phyloP scores from a whole-genome alignment of 2,797 vertebrate genomes.

The Paguma larvata region DNA sequence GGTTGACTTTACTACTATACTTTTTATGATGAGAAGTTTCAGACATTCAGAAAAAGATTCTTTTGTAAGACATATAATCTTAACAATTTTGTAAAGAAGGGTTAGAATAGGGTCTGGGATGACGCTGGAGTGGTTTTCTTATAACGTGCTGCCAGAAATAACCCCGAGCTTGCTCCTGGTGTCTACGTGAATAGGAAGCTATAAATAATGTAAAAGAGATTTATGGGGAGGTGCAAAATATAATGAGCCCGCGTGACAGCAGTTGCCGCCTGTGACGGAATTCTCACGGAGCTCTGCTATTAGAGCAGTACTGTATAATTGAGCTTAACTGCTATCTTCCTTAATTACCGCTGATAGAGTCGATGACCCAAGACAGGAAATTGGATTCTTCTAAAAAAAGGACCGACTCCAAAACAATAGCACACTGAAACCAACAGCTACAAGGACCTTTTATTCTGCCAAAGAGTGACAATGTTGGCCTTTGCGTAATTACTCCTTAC shows the following conservation, averaged over 20 bases:
- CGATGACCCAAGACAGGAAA: constrained; percentile 66
- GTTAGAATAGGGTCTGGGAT: background rate
- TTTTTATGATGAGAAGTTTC: constrained; percentile 52
- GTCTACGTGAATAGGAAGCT: constrained; percentile 14
- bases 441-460: constrained; percentile 7
- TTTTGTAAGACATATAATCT: background rate
- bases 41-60: background rate
- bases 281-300: constrained; percentile 44
- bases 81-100: background rate
- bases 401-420: constrained; percentile 62
- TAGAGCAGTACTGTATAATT: constrained; percentile 62
- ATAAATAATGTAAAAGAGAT: constrained; percentile 66
- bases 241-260: constrained; percentile 61
- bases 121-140: background rate
- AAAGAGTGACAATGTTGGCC: background rate
- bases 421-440: background rate
- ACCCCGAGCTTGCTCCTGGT: background rate
- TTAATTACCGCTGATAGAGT: constrained; percentile 47
- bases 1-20: background rate
- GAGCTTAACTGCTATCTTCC: constrained; percentile 66
- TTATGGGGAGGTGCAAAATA: constrained; percentile 55
- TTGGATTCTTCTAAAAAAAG: constrained; percentile 62
- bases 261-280: constrained; percentile 51
- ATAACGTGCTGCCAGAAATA: background rate
- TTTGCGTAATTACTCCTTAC: constrained; percentile 17